Evolutionary conservation across 2,797 vertebrate species (phyloP).

Genomic region (Arvicola amphibius): DNA sequence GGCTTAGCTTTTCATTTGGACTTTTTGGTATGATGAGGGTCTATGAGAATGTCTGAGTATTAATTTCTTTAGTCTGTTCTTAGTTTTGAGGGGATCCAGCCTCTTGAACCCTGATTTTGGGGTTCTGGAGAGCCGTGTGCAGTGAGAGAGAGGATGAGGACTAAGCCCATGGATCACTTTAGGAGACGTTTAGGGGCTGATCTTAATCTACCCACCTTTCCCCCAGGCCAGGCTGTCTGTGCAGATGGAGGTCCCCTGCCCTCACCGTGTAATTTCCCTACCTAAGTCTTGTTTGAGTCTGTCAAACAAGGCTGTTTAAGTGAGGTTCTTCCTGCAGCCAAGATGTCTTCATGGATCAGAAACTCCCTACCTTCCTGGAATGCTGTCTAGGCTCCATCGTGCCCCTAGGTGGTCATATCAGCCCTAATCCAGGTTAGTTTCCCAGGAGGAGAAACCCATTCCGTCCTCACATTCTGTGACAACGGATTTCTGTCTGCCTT

Average conservation of each 20-base stretch:
- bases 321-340: neutral
- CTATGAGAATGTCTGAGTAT: neutral
- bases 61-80: neutral
- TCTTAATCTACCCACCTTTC: neutral
- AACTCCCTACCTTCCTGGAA: neutral
- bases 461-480: rapidly evolving
- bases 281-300: neutral
- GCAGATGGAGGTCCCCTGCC: rapidly evolving
- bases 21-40: neutral
- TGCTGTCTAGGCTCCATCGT: neutral
- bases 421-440: neutral
- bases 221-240: neutral
- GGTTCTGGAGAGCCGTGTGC: neutral
- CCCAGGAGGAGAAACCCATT: rapidly evolving
- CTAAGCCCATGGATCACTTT: neutral
- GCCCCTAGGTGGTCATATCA: rapidly evolving
- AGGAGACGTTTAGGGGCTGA: neutral
- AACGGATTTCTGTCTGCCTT: neutral
- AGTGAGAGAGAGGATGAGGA: neutral
- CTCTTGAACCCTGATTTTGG: neutral
- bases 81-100: neutral
- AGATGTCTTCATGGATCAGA: neutral
- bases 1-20: constrained; percentile 65
- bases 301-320: no score
- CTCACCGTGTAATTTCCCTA: rapidly evolving